Evolutionary conservation across 2,888 invertebrate genomes (phyloP).

Genomic region (Hymenopus coronatus): DNA sequence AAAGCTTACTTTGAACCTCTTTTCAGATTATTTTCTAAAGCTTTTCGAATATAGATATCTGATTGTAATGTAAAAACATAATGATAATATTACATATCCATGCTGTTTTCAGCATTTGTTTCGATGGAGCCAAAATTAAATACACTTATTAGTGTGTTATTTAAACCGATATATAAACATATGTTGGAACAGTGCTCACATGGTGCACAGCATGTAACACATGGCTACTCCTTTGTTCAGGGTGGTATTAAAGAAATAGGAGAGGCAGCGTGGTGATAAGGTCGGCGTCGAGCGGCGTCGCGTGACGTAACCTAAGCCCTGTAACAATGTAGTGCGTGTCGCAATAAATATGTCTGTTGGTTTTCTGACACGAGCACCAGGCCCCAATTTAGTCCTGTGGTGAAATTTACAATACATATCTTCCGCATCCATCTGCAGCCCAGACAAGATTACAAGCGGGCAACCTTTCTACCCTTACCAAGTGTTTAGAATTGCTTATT

Average conservation of each 20-base stretch:
- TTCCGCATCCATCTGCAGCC: not conserved
- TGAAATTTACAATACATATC: not conserved
- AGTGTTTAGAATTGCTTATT: not conserved
- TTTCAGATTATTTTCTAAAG: no score
- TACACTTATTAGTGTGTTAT: no score
- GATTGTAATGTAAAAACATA: no score
- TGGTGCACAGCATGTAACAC: not conserved
- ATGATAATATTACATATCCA: no score
- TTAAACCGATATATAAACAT: no score
- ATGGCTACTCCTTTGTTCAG: not conserved
- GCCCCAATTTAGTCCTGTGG: not conserved
- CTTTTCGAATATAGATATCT: no score
- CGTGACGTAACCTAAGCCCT: not conserved
- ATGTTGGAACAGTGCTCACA: no score
- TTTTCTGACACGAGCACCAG: not conserved
- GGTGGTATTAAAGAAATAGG: not conserved
- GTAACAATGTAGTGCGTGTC: not conserved
- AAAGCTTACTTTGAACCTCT: no score
- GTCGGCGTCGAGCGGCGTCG: not conserved
- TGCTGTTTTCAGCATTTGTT: no score
- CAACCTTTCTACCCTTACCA: not conserved
- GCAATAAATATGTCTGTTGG: slow-evolving; percentile 12
- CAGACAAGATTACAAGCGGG: not conserved
- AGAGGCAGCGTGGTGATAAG: not conserved
- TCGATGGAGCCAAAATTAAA: no score